These are phyloP conservation scores for Epizoanthus stellaris DNA, from an alignment of 92 coral and sea anemone species.

Conservation along the genomic window DNA sequence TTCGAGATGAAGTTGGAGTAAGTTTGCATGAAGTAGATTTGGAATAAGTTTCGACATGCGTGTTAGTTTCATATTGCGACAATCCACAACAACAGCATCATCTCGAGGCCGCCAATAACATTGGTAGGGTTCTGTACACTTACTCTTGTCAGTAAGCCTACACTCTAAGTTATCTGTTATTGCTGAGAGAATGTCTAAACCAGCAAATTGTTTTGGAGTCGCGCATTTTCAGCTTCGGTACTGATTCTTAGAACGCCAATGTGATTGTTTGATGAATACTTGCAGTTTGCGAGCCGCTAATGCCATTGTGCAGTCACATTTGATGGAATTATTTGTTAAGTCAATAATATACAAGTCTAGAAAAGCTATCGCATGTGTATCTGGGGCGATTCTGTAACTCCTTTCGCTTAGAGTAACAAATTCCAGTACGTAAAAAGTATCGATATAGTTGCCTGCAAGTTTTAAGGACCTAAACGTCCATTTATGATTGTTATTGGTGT, in stretches of 20 bases:
- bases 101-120: conserved; percentile 13
- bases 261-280: not conserved
- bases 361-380: not conserved
- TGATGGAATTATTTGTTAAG: not conserved
- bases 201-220: not conserved
- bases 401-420: not conserved
- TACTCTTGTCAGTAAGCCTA: not conserved
- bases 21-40: not conserved
- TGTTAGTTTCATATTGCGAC: conserved; percentile 20
- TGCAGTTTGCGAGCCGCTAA: not conserved
- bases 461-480: not conserved
- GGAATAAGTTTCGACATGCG: not conserved
- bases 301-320: conserved; percentile 8
- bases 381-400: too few species aligned
- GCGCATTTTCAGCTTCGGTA: conserved; percentile 18
- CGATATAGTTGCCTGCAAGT: not conserved
- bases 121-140: not conserved
- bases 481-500: not conserved
- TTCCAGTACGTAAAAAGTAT: not conserved
- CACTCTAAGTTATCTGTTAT: not conserved
- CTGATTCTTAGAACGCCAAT: not conserved
- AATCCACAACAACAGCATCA: not conserved
- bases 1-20: too few species aligned
- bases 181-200: not conserved
- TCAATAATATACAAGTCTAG: not conserved